Percentiles rank a stretch among this genome's conserved stretches.
Evolutionary conservation across 2,888 invertebrate species (phyloP).

Genomic region (Ochlodes sylvanus): DNA sequence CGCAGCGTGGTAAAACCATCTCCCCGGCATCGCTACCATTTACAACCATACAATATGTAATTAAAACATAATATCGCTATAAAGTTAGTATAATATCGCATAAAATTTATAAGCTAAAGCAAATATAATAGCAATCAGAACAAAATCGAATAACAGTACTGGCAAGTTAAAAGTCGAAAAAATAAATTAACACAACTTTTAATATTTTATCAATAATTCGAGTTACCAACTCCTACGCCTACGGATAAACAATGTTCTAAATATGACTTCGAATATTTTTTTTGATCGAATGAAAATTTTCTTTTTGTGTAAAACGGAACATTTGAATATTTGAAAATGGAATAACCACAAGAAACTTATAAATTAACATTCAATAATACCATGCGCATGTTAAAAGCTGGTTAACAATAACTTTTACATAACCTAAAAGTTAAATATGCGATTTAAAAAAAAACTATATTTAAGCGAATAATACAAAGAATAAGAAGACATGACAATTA

Average conservation of each 20-base stretch:
- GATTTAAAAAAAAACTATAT: too few relatives aligned
- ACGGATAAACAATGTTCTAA: background rate
- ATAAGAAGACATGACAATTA: too few relatives aligned
- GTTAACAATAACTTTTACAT: too few relatives aligned
- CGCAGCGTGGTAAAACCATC: background rate
- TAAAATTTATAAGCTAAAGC: slow-evolving; percentile 6
- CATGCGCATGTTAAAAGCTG: too few relatives aligned
- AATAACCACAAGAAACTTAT: too few relatives aligned
- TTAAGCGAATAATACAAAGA: too few relatives aligned
- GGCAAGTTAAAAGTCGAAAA: background rate
- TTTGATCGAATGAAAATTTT: too few relatives aligned
- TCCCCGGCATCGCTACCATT: background rate
- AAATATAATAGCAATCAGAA: background rate
- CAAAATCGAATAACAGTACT: background rate
- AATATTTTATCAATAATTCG: background rate
- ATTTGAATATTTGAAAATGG: too few relatives aligned
- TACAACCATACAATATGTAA: background rate
- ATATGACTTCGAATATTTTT: background rate
- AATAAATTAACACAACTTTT: too few relatives aligned
- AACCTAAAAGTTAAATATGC: too few relatives aligned
- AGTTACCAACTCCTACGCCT: background rate
- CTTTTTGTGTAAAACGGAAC: too few relatives aligned
- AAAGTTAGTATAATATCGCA: slow-evolving; percentile 12
- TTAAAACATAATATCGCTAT: slow-evolving; percentile 8
- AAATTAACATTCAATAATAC: too few relatives aligned